Evolutionary conservation across 37 sponge, comb jelly and placozoan species (phyloP), one percentile per base, ranked within the genome.

Genomic region (Oopsacas minuta): DNA sequence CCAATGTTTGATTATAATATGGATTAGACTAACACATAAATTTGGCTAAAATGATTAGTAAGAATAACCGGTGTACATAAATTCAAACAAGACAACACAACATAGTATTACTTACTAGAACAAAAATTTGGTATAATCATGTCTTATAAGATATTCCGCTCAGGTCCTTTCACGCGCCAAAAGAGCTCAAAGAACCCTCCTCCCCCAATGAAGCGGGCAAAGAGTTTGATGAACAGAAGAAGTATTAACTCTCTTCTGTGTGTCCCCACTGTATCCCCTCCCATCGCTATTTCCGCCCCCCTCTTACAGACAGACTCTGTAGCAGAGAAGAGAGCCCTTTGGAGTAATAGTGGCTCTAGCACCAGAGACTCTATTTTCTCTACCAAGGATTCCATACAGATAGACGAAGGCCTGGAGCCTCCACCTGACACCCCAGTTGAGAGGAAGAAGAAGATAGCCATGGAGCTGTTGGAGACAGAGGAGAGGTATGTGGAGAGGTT

Each of bases 391-490:
- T 61, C 75, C 5, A n/a, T 12, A 5, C 75, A 10, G 30, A 34
- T 32, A 25, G 22, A 25, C 20, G 7, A 32, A 25, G 32, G 22
- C 32, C 32, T 25, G 30, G 75, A 61, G 17, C 32, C 22, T 3
- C 17, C 75, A 3, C 32, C 30, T 3, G 75, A 61, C 28, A 3
- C 28, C 17, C 20, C 28, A 3, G 17, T 61, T 25, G 75, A 61
- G 75, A 61, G 75, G 75, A 61, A 61, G 75, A 61, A 61, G 30
- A 25, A 61, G 75, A 61, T 61, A 7, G 75, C 75, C 32, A 61
- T 61, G 75, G 75, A 61, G 75, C 75, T 61, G 17, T 34, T 61
- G 75, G 75, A 61, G 75, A 61, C 75, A 3, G 75, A 61, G 75
- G 75, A 61, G 75, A 25, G 75, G 30, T 61, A 61, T 12, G 75